Percentiles rank a stretch among this genome's conserved stretches.
Conservation (phyloP, 2,888 invertebrate genomes). For the Cephus rjabovi region DNA sequence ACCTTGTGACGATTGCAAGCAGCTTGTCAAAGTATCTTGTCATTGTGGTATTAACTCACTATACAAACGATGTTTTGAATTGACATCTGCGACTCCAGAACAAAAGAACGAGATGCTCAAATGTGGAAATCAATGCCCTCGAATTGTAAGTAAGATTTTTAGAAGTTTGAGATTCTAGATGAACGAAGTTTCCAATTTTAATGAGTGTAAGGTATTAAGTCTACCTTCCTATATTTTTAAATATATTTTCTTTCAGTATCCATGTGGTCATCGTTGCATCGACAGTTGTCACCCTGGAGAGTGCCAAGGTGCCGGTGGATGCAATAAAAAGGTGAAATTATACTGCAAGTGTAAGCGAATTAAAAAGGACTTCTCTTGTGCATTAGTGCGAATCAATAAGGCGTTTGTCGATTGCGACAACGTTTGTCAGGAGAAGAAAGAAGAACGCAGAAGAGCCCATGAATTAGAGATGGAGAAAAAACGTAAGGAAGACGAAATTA, state of each 20-base stretch:
- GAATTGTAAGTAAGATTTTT: constrained; percentile 71
- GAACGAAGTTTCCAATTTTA: neutral
- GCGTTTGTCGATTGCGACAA: constrained; percentile 74
- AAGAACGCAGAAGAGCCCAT: constrained; percentile 69
- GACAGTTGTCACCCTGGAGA: constrained; percentile 79
- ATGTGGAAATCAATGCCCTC: constrained; percentile 90
- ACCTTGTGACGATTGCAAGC: constrained; percentile 80
- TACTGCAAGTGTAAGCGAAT: constrained; percentile 83
- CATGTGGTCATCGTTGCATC: constrained; percentile 87
- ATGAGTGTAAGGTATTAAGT: neutral
- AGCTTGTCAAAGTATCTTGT: constrained; percentile 78
- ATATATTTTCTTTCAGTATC: constrained; percentile 69
- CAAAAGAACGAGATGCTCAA: constrained; percentile 65
- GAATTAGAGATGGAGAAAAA: constrained; percentile 71
- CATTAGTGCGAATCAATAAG: constrained; percentile 60
- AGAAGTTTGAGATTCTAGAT: neutral
- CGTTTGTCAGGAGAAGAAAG: constrained; percentile 72
- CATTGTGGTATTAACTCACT: constrained; percentile 85
- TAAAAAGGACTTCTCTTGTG: constrained; percentile 75
- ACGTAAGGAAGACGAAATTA: constrained; percentile 74
- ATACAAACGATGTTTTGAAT: constrained; percentile 80
- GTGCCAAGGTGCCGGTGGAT: constrained; percentile 76
- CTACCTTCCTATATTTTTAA: neutral
- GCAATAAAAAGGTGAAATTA: constrained; percentile 84
- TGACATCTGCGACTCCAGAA: constrained; percentile 69